Evolutionary conservation across 1,140 invertebrate species (phyloP).

Genomic region (Drosophila miranda): DNA sequence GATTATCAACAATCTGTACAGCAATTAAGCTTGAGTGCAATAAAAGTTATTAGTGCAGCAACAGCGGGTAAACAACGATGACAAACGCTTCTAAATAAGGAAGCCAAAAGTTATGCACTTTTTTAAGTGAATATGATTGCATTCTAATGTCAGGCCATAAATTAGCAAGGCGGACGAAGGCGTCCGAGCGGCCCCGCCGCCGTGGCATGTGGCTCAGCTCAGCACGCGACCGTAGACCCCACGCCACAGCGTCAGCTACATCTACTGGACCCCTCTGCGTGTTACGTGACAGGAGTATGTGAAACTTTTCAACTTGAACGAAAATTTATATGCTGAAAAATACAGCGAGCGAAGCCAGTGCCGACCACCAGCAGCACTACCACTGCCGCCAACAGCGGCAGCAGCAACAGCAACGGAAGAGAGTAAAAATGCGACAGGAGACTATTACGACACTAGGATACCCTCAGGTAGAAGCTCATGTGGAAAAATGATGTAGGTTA

Average conservation of each 20-base stretch:
- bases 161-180: constrained; percentile 61
- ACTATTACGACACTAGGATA: too few relatives aligned
- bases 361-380: constrained; percentile 5
- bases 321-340: constrained; percentile 77
- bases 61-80: constrained; percentile 10
- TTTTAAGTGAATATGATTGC: constrained; percentile 79
- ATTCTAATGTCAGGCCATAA: constrained; percentile 77
- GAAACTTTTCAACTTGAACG: constrained; percentile 77
- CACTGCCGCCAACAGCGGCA: not conserved
- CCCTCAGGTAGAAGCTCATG: too few relatives aligned
- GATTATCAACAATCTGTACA: constrained; percentile 53
- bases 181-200: not conserved
- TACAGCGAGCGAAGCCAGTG: constrained; percentile 40
- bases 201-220: constrained; percentile 9
- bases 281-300: constrained; percentile 78
- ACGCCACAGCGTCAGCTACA: not conserved
- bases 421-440: not conserved
- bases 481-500: too few relatives aligned
- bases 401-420: not conserved
- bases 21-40: constrained; percentile 52
- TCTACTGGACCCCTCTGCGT: constrained; percentile 28
- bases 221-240: constrained; percentile 27
- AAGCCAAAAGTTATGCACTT: constrained; percentile 59
- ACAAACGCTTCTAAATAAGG: constrained; percentile 25
- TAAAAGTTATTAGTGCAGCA: constrained; percentile 28